Conservation (phyloP, 2,888 invertebrate species). For the Quadriops clusia region DNA sequence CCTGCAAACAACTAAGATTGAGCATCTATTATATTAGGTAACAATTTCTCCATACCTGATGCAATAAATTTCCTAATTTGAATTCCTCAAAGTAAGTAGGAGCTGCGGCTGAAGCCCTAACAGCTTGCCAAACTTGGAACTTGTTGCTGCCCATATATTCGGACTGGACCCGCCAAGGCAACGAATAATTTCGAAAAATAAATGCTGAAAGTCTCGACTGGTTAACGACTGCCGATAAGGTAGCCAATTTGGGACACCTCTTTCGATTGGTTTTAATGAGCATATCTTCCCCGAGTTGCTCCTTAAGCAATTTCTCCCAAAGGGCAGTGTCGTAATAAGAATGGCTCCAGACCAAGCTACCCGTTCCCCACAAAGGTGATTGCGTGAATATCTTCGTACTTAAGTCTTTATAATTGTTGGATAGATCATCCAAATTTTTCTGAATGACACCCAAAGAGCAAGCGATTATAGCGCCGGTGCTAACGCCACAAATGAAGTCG, state of each 20-base stretch:
- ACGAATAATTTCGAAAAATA: constrained; percentile 76
- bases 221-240: constrained; percentile 70
- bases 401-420: constrained; percentile 46
- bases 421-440: constrained; percentile 47
- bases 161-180: constrained; percentile 55
- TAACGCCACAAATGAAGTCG: constrained; percentile 77
- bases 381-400: constrained; percentile 56
- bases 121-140: constrained; percentile 69
- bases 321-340: constrained; percentile 78
- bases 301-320: constrained; percentile 68
- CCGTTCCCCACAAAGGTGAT: constrained; percentile 54
- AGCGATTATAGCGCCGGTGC: constrained; percentile 73
- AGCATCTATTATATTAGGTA: constrained; percentile 6
- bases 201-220: constrained; percentile 59
- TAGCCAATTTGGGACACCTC: constrained; percentile 50
- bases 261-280: constrained; percentile 48
- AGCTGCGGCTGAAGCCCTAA: constrained; percentile 82
- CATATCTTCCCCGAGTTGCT: constrained; percentile 48
- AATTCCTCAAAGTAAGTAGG: constrained; percentile 86
- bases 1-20: constrained; percentile 36
- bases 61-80: constrained; percentile 52
- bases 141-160: constrained; percentile 60
- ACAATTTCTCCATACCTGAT: constrained; percentile 41
- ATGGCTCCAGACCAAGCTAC: constrained; percentile 70
- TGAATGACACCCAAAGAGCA: constrained; percentile 51